A percentile compares a stretch with the other conserved stretches of the same genome.
Evolutionary conservation across 2,113 vertebrate species (phyloP).

Genomic region (Gopherus evgoodei): DNA sequence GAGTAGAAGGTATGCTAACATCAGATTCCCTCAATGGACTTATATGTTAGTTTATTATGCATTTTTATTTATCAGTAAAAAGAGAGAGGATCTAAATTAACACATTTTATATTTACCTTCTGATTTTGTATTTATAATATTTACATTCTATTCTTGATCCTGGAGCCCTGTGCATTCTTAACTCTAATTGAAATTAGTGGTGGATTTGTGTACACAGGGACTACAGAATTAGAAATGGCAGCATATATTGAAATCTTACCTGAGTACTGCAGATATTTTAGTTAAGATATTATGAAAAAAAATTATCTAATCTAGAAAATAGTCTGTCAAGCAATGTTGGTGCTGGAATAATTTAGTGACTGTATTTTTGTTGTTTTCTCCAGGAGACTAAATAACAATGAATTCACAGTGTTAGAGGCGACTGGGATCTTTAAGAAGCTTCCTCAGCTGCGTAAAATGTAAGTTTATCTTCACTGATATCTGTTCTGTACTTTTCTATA

Average conservation of each 20-base stretch:
- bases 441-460: conserved; percentile 98
- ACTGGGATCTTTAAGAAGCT: conserved; percentile 98
- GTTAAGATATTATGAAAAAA: neutral
- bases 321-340: neutral
- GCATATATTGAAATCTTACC: neutral
- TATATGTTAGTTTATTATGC: neutral
- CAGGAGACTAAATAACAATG: conserved; percentile 98
- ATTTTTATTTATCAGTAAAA: neutral
- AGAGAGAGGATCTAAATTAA: neutral
- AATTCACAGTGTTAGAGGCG: conserved; percentile 96
- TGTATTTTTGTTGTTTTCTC: conserved; percentile 34
- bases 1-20: neutral
- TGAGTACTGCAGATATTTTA: neutral
- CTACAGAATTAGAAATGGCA: conserved; percentile 16
- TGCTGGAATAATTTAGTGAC: neutral
- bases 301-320: neutral
- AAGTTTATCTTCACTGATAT: conserved; percentile 72
- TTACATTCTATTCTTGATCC: neutral
- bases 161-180: neutral
- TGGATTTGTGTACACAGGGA: neutral
- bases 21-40: neutral
- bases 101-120: neutral
- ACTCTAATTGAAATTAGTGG: neutral
- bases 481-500: conserved; percentile 30
- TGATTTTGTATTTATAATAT: neutral